Evolutionary conservation across 2,113 vertebrate species (phyloP), one percentile per base, ranked within the genome.

Genomic region (Marmota monax): DNA sequence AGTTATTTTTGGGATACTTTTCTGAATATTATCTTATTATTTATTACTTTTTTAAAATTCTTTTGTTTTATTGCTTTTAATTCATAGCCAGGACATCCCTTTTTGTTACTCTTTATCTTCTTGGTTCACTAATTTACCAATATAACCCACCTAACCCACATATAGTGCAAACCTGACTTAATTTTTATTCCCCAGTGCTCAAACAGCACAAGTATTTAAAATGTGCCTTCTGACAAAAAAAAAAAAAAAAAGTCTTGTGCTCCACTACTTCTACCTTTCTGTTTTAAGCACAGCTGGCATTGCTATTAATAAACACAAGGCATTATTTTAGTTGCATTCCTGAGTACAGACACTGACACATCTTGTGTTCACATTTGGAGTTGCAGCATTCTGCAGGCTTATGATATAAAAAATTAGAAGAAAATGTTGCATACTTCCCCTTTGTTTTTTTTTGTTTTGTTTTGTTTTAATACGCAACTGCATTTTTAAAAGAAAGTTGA

Each of bases 241-340:
- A 96, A 42, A 42, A 42, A 42, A 45, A 45, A 45, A 91, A 63
- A 7, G 87, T 0, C 51, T 77, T 93, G 63, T 78, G 79, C 22
- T 77, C 61, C 48, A 27, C 88, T 92, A 95, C 1, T 39, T 92
- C 76, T 83, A 11, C 65, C 32, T 12, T 20, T 72, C 85, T 61
- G 70, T 93, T 92, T 53, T 79, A 92, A 96, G 85, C 74, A 27
- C 58, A 98, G 65, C 34, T 96, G 80, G 8, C 53, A 89, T 94
- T 45, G 95, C 92, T 94, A 96, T 92, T 69, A 88, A 97, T 98
- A 98, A 94, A 93, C 29, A 11, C 17, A 93, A 95, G 67, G 70
- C 63, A 51, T 34, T 94, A 22, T 97, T 95, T 94, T 90, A 85
- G 90, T 23, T 95, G 27, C n/a, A 90, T 95, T 84, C 67, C 56